A percentile compares a stretch with the other conserved stretches of the same genome.
These are phyloP conservation scores for Raja brachyura DNA, from an alignment of 2,113 vertebrate species.

Conservation along the genomic window DNA sequence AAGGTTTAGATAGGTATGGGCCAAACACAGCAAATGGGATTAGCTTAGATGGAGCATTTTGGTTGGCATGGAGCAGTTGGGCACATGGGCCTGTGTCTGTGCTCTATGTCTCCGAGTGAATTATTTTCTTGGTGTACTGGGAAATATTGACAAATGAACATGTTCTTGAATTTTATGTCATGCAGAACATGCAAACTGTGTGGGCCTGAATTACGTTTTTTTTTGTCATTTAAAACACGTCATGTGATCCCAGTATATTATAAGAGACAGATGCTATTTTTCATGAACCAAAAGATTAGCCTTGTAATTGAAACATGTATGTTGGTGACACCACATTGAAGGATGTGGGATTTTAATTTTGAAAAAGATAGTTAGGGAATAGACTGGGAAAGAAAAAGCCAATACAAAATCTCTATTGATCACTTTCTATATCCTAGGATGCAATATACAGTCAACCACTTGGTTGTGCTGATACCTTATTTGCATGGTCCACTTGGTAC, in stretches of 20 bases:
- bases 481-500: not conserved
- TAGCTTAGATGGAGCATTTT: too few species aligned
- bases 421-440: not conserved
- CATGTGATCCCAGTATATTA: not conserved
- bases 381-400: not conserved
- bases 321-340: not conserved
- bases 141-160: not conserved
- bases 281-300: not conserved
- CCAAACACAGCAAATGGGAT: too few species aligned
- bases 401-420: not conserved
- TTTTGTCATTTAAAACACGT: not conserved
- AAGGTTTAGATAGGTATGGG: too few species aligned
- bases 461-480: conserved; percentile 5
- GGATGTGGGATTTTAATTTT: not conserved
- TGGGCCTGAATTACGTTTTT: not conserved
- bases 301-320: not conserved
- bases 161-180: not conserved
- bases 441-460: not conserved
- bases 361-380: not conserved
- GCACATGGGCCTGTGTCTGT: too few species aligned
- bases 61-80: too few species aligned
- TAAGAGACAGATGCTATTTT: too few species aligned
- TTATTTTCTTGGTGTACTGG: not conserved
- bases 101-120: not conserved
- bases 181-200: not conserved